A percentile compares a stretch with the other conserved stretches of the same genome.
These are phyloP conservation scores for Tokudaia muenninki DNA, from an alignment of 2,797 vertebrate genomes.

Conservation along the genomic window DNA sequence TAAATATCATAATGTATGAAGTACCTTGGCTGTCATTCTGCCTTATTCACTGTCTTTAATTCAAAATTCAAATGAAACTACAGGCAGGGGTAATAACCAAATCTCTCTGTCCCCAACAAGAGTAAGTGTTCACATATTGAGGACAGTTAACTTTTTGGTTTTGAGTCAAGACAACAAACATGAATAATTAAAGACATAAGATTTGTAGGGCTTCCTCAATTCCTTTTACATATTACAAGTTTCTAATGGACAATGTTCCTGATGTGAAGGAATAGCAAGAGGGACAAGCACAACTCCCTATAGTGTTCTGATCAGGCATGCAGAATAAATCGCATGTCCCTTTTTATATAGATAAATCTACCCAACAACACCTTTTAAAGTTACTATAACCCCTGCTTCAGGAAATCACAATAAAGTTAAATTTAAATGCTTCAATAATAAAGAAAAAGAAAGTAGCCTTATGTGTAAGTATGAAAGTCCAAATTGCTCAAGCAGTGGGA, in stretches of 20 bases:
- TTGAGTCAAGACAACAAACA: slow-evolving; percentile 53
- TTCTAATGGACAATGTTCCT: background rate
- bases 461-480: slow-evolving; percentile 41
- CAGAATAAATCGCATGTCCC: slow-evolving; percentile 53
- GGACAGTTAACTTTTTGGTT: slow-evolving; percentile 35
- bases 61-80: slow-evolving; percentile 12
- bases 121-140: slow-evolving; percentile 62
- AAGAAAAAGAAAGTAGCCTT: slow-evolving; percentile 44
- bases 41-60: slow-evolving; percentile 64
- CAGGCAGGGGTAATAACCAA: background rate
- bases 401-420: slow-evolving; percentile 30
- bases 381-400: slow-evolving; percentile 54
- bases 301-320: slow-evolving; percentile 27
- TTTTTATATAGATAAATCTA: slow-evolving; percentile 52
- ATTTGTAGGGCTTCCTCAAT: background rate
- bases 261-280: slow-evolving; percentile 22
- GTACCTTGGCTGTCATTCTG: slow-evolving; percentile 25
- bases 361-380: slow-evolving; percentile 53
- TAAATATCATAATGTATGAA: slow-evolving; percentile 37
- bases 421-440: slow-evolving; percentile 63
- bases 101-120: slow-evolving; percentile 71
- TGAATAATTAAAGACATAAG: slow-evolving; percentile 49
- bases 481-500: slow-evolving; percentile 33
- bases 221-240: slow-evolving; percentile 5
- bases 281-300: background rate